Base-by-base conservation (phyloP, 2,113 vertebrate species). In the Verasper variegatus region DNA sequence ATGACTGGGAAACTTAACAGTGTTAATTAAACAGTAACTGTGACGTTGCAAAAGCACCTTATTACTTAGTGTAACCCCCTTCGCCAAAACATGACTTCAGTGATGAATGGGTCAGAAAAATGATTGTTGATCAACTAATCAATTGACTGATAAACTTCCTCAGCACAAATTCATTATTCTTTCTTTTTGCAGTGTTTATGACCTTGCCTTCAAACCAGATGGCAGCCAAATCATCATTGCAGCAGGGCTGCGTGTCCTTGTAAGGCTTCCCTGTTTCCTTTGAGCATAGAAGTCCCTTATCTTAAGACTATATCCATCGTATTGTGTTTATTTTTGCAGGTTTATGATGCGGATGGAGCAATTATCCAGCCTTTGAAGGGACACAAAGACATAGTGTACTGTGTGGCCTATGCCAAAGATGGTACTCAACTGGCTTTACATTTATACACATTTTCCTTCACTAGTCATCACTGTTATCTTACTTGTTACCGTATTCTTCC, bases 371-470 rank as follows among this genome's bases (percentile, higher is more conserved):
- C 97, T 24, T 87, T 99, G 80, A 99, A 98, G 74, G 98, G 97
- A 84, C 98, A 99, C 73, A 99, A 98, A 86, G 97, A 98, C 79
- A 97, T 95, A 0, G 97, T 99, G 0, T 99, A 98, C 85, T 99
- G 97, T 68, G 98, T 99, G 77, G 98, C 97, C 0, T 99, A 99
- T 24, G 98, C 98, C 20, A 99, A 96, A 91, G 98, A 99, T 92
- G 98, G 98, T 98, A 94, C 90, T 78, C 72, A 10, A 20, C n/a
- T 42, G 5, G 0, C 40, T 78, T 62, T 70, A 1, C 11, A 18
- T 61, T 74, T 56, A 12, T 55, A 6, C 23, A 20, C 9, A 60
- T 21, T 79, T 66, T 42, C 8, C 1, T 67, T 35, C 1, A 2
- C 71, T 13, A 7, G 21, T 56, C 51, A 24, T 72, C 0, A 18